Evolutionary conservation across 2,113 vertebrate genomes (phyloP).

Genomic region (Pimephales promelas): DNA sequence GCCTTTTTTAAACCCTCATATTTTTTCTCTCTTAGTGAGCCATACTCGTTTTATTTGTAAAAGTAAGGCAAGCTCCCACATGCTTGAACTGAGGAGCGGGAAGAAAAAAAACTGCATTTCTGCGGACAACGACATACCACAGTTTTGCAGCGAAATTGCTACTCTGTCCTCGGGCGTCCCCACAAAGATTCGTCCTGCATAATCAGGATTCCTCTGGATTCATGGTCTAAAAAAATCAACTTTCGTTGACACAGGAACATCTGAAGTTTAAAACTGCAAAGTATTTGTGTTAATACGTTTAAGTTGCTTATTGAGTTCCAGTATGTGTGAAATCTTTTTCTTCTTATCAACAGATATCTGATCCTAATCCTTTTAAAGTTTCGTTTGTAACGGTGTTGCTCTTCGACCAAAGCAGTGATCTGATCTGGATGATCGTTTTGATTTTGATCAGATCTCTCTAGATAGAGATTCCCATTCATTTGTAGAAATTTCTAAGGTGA

Average conservation of each 20-base stretch:
- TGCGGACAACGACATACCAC: constrained; percentile 44
- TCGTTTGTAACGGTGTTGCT: neutral
- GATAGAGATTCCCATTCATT: neutral
- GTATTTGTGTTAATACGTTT: constrained; percentile 19
- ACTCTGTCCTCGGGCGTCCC: constrained; percentile 23
- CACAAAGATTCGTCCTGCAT: constrained; percentile 18
- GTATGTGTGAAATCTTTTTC: neutral
- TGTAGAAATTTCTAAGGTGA: neutral
- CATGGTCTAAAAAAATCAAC: constrained; percentile 6
- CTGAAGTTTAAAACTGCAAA: constrained; percentile 1
- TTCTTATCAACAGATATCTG: neutral
- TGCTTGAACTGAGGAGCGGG: neutral
- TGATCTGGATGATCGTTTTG: neutral
- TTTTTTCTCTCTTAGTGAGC: neutral
- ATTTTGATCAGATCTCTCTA: neutral
- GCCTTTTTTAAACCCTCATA: neutral
- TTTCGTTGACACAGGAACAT: constrained; percentile 5
- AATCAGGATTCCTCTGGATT: constrained; percentile 23
- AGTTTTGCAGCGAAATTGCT: constrained; percentile 30
- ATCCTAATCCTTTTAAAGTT: neutral
- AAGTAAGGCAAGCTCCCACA: constrained; percentile 22
- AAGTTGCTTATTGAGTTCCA: neutral
- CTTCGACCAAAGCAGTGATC: neutral
- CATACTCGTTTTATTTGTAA: neutral
- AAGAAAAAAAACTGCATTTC: constrained; percentile 31